A percentile compares a stretch with the other conserved stretches of the same genome.
These are phyloP conservation scores for Tyto alba DNA, from an alignment of 2,113 vertebrate species.

Conservation along the genomic window DNA sequence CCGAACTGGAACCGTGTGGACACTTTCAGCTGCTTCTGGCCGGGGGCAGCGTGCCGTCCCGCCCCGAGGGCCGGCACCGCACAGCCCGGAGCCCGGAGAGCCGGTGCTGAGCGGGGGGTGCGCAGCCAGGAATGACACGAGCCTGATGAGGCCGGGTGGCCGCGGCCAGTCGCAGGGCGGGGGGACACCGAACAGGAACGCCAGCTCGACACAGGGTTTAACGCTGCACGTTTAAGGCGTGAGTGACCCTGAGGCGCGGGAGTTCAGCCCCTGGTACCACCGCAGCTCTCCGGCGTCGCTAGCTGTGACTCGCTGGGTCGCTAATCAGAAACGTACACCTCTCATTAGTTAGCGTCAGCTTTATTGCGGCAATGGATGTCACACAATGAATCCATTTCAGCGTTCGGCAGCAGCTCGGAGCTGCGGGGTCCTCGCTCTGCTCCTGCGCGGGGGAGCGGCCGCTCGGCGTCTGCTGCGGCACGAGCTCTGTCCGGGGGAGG, in stretches of 20 bases:
- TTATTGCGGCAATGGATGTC: neutral
- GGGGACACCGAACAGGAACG: neutral
- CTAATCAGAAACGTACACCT: neutral
- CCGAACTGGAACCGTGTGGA: rapidly evolving
- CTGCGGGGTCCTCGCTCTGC: neutral
- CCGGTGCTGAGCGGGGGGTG: no score
- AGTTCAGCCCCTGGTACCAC: neutral
- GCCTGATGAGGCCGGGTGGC: neutral
- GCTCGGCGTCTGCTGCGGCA: neutral
- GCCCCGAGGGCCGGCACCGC: no score
- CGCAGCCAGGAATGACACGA: no score
- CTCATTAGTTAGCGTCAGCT: neutral
- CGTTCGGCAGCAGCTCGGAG: neutral
- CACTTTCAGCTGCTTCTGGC: neutral
- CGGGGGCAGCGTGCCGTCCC: no score
- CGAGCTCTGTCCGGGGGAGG: neutral
- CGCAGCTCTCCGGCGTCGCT: neutral
- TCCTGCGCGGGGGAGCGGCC: neutral
- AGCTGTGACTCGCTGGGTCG: neutral
- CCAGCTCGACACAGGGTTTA: neutral
- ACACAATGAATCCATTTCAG: neutral
- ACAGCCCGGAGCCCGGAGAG: no score
- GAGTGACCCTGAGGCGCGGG: neutral
- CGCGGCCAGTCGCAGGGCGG: neutral
- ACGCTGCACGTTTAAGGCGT: neutral